phyloP scores from a whole-genome alignment of 1,140 invertebrate genomes.

The Sinella curviseta region DNA sequence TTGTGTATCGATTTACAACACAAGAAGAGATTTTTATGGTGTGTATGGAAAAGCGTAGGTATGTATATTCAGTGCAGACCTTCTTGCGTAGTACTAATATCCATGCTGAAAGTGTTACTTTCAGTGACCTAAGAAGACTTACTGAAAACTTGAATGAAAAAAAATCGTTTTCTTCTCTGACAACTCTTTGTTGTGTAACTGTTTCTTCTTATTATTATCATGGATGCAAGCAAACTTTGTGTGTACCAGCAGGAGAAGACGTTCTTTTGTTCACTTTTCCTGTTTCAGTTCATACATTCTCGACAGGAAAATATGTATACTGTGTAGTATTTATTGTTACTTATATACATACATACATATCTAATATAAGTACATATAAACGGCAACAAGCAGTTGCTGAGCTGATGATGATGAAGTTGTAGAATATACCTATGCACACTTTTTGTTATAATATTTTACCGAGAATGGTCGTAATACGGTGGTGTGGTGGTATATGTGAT shows the following conservation, averaged over 20 bases:
- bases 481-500: neutral
- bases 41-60: neutral
- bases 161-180: slow-evolving; percentile 2
- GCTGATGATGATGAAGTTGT: neutral
- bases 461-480: too few species aligned
- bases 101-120: neutral
- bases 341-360: too few species aligned
- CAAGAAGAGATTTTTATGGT: neutral
- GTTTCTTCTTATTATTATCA: neutral
- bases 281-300: slow-evolving; percentile 12
- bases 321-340: neutral
- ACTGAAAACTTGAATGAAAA: slow-evolving; percentile 10
- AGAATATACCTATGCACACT: neutral
- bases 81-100: too few species aligned
- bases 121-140: neutral
- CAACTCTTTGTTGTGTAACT: neutral
- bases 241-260: slow-evolving; percentile 7
- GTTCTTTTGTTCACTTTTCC: slow-evolving; percentile 9
- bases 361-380: too few species aligned
- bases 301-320: neutral
- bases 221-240: neutral
- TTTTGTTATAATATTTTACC: too few species aligned
- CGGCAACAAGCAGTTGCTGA: too few species aligned
- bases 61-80: too few species aligned
- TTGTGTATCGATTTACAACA: neutral